Evolutionary conservation across 2,113 vertebrate genomes (phyloP), one percentile per base, ranked within the genome.

Genomic region (Brachyistius frenatus): DNA sequence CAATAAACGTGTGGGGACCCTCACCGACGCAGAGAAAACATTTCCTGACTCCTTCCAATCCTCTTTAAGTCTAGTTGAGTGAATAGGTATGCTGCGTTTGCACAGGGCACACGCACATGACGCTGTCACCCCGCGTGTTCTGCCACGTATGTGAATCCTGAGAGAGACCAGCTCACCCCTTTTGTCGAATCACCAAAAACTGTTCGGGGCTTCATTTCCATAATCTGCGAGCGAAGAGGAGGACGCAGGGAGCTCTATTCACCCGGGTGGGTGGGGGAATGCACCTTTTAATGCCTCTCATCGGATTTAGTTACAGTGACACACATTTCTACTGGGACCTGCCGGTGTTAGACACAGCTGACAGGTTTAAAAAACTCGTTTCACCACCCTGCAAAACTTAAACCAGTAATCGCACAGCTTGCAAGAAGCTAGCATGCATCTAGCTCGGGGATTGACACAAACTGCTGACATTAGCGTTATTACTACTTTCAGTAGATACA

Each of bases 41-140:
- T 83, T 88, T 87, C 84, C 88, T 76, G 57, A 67, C 80, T 90
- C 82, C 77, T 88, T 86, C 76, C 82, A 87, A 70, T 76, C 85
- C 85, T 88, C 83, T 88, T 88, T 79, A 83, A 78, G 50, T 87
- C 69, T 86, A 85, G 81, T 74, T 84, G 74, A 84, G 57, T 86
- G 83, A 86, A 86, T 81, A 87, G 89, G 81, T 58, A 81, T 88
- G 85, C 86, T 83, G 76, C 55, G 13, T 89, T 89, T 86, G 63
- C 68, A 73, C 62, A 80, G 52, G 77, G 83, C 76, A 84, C 73
- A 83, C 58, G 56, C 81, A 86, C 86, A 68, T 39, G 57, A 69
- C 1, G n/a, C 81, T 88, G 90, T 91, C 91, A 87, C 33, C 62
- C 49, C 60, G 5, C 30, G 50, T 91, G 90, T 89, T 92, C 85